Base-by-base conservation (phyloP, 2,888 invertebrate species). In the Tethea ocularis region DNA sequence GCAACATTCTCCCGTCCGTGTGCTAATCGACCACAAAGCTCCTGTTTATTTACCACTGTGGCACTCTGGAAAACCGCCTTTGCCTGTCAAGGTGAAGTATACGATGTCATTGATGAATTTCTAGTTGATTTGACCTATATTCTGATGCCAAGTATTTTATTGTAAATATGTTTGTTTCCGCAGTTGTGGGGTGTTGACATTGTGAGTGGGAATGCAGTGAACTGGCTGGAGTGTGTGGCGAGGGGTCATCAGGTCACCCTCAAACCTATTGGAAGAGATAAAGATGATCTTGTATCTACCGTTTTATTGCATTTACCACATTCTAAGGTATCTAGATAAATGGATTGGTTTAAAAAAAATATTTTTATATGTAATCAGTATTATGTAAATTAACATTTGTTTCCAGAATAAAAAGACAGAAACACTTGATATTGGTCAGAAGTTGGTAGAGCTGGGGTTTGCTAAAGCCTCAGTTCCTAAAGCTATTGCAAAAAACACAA, bases 201-300 rank as follows among this genome's bases (percentile, higher is more conserved):
- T 64, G 89, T 85, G 5, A 91, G 91, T 74, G 87, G 86, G 0
- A 93, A 93, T 86, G 95, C 94, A 58, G 83, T 94, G 4, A 94
- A 90, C 70, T 95, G 95, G 95, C 75, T 95, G 64, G 94, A 95
- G 74, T 92, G 93, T 80, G 89, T 95, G 52, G 93, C 93, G 11
- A 89, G 82, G 67, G 94, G 90, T 22, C 87, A 92, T 41, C 69
- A 87, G 67, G 83, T 94, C 24, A 93, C 89, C 36, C 76, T 94
- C 55, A 88, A 93, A 66, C 94, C 94, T 7, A 85, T 93, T 46
- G 73, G 78, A 29, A 83, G 84, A 74, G 89, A 90, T 22, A 88
- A 89, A 17, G 89, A 93, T 67, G 89, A 89, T 61, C 82, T 93
- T 58, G 83, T 93, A 15, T 91, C 93, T 23, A 87, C 86, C 69